Percentiles rank a stretch among this genome's conserved stretches.
Conservation (phyloP, 2,888 invertebrate genomes). For the Scaptomyza flava region DNA sequence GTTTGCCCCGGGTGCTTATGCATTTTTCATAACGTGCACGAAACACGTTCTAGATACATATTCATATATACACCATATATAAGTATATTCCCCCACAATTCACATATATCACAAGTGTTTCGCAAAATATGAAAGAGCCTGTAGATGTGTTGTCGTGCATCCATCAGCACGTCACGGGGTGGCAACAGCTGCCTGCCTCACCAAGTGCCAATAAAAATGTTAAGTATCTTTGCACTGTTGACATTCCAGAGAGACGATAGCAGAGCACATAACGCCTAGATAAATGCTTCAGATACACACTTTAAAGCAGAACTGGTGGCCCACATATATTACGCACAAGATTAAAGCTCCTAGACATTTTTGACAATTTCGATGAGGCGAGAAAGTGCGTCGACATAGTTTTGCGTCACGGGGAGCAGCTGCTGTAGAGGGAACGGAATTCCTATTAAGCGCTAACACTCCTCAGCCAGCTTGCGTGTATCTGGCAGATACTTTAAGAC, state of each 20-base stretch:
- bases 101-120: slow-evolving; percentile 20
- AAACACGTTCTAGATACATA: slow-evolving; percentile 64
- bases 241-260: slow-evolving; percentile 52
- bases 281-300: slow-evolving; percentile 60
- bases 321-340: slow-evolving; percentile 63
- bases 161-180: slow-evolving; percentile 73
- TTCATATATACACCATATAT: slow-evolving; percentile 31
- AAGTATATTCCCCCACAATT: slow-evolving; percentile 5
- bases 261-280: slow-evolving; percentile 47
- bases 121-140: slow-evolving; percentile 64
- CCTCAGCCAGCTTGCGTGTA: slow-evolving; percentile 26
- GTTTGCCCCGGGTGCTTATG: slow-evolving; percentile 64
- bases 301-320: neutral
- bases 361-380: slow-evolving; percentile 69
- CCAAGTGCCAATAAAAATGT: slow-evolving; percentile 83
- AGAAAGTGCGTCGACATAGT: slow-evolving; percentile 55
- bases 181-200: slow-evolving; percentile 70
- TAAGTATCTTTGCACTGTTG: slow-evolving; percentile 81
- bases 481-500: slow-evolving; percentile 56
- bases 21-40: slow-evolving; percentile 73
- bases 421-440: slow-evolving; percentile 14
- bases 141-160: slow-evolving; percentile 44
- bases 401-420: slow-evolving; percentile 17
- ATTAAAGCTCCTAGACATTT: slow-evolving; percentile 53
- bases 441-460: slow-evolving; percentile 34